Base-by-base conservation (phyloP, 2,797 vertebrate species). In the Myiothlypis chrysogaster region DNA sequence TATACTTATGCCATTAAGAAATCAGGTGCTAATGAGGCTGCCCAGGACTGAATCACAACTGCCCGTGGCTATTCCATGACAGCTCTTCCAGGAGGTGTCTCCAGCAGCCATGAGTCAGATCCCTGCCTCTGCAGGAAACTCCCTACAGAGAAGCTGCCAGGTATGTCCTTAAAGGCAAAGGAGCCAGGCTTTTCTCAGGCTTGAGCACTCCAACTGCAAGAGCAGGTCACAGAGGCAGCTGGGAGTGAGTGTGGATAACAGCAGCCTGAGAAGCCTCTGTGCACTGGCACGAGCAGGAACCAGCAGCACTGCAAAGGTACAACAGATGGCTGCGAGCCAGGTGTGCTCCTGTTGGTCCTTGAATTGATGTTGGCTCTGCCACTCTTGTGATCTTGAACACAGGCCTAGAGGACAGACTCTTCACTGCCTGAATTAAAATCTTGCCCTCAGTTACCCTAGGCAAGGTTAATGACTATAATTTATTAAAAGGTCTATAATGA, bases 391-490 rank as follows among this genome's bases (percentile, higher is more conserved):
- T 81, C 82, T 81, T 90, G 79, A 95, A 77, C 53, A 17, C 19
- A 14, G 37, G 76, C 89, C 79, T 86, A 81, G 76, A 93, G 92
- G 94, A 93, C 90, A 95, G 69, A 56, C 69, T 92, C 37, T 49
- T 52, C 53, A 66, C 24, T 78, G 49, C 90, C 70, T 61, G 73
- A 77, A 84, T 87, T 95, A 50, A 88, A 93, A 83, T 79, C 76
- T 49, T 88, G 66, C 78, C 87, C 69, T 88, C 17, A 1, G 60
- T 93, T 89, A 93, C 90, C 71, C 49, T 34, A 69, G 64, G 78
- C 90, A 94, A 93, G 63, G 87, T 94, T 88, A 95, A 95, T 66
- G 65, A 68, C 85, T 87, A 23, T 66, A 65, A 94, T 96, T 93
- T 88, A 83, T 96, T 93, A 43, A 87, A 94, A 89, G 85, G 61